Evolutionary conservation across 2,113 vertebrate species (phyloP).

Genomic region (Embiotoca jacksoni): DNA sequence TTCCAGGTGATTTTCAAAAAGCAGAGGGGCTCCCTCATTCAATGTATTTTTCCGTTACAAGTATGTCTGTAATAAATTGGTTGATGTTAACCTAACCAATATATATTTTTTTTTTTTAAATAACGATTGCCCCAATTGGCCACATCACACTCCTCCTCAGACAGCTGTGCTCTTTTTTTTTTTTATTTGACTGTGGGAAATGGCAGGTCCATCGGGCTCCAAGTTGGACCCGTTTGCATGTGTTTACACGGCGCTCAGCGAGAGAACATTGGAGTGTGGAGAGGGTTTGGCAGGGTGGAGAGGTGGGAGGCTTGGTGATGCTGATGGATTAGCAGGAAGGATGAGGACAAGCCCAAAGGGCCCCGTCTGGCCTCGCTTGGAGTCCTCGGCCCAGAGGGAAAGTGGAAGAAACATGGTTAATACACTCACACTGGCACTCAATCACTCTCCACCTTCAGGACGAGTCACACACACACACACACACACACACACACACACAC

Average conservation of each 20-base stretch:
- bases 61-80: too few relatives aligned
- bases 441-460: conserved; percentile 47
- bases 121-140: not conserved
- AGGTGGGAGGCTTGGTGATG: conserved; percentile 47
- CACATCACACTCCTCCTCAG: conserved; percentile 1
- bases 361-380: conserved; percentile 39
- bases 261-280: conserved; percentile 44
- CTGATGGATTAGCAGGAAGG: conserved; percentile 70
- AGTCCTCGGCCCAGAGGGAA: conserved; percentile 31
- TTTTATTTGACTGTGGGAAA: conserved; percentile 46
- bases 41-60: too few relatives aligned
- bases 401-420: conserved; percentile 37
- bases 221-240: conserved; percentile 23
- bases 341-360: conserved; percentile 50
- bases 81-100: too few relatives aligned
- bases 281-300: conserved; percentile 41
- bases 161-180: conserved; percentile 33
- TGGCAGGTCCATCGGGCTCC: conserved; percentile 9
- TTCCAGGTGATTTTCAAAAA: too few relatives aligned
- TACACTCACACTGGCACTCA: conserved; percentile 46
- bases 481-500: not conserved
- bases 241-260: conserved; percentile 54
- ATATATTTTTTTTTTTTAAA: too few relatives aligned
- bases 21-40: too few relatives aligned
- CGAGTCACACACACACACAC: not conserved